A percentile compares a stretch with the other conserved stretches of the same genome.
Conservation (phyloP, 2,113 vertebrate genomes). For the Canis aureus region DNA sequence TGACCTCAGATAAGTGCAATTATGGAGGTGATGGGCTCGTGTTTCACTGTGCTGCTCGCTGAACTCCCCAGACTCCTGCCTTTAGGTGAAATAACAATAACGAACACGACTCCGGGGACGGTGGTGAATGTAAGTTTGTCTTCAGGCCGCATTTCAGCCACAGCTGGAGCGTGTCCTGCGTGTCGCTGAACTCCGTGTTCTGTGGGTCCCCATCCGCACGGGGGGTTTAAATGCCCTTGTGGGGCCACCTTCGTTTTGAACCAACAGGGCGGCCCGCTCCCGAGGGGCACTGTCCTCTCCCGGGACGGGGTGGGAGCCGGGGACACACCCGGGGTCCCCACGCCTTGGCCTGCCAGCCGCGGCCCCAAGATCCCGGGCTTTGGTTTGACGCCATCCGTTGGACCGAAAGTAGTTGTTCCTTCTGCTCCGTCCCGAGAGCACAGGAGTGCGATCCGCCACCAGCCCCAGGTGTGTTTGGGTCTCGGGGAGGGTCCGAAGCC, state of each 20-base stretch:
- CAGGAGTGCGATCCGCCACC: background rate
- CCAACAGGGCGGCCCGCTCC: background rate
- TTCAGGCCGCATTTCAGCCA: slow-evolving; percentile 13
- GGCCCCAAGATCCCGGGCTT: background rate
- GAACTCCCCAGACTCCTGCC: background rate
- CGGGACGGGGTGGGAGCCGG: background rate
- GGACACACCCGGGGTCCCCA: background rate
- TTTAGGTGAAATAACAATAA: background rate
- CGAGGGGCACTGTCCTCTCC: background rate
- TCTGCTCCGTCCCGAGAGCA: background rate
- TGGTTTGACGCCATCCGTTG: background rate
- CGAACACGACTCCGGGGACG: background rate
- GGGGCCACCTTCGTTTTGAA: background rate
- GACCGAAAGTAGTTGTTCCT: background rate
- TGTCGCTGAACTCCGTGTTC: background rate
- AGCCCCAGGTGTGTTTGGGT: background rate
- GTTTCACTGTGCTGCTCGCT: background rate
- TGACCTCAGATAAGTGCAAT: background rate
- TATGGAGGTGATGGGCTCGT: background rate
- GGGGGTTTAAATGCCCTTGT: too few relatives aligned
- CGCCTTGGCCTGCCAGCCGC: background rate
- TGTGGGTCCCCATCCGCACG: background rate
- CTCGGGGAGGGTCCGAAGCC: background rate
- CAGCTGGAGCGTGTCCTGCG: background rate
- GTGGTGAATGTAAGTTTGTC: background rate